These are phyloP conservation scores for Calyptomena viridis DNA, from an alignment of 2,113 vertebrate genomes.

Conservation along the genomic window DNA sequence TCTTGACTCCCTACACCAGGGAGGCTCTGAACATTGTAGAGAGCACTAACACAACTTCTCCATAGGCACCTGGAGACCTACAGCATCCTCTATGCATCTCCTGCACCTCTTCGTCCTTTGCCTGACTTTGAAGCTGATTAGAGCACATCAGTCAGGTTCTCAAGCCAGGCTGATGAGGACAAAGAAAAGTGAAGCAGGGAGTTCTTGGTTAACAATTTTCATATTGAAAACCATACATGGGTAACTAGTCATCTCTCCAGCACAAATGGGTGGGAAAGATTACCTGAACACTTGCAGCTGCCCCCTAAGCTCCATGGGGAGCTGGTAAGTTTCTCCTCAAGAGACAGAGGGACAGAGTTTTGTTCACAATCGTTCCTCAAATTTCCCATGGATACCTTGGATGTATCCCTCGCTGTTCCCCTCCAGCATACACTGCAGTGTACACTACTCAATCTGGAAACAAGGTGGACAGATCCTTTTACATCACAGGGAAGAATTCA, in stretches of 20 bases:
- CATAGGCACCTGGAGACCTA: not conserved
- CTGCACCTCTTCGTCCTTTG: not conserved
- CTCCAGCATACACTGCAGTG: not conserved
- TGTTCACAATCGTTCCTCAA: not conserved
- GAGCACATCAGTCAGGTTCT: not conserved
- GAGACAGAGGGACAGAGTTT: not conserved
- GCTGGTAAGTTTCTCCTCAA: not conserved
- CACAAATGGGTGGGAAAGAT: not conserved
- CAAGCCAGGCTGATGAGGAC: not conserved
- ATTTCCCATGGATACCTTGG: not conserved
- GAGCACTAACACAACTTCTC: not conserved
- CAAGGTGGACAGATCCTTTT: not conserved
- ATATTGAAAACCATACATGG: not conserved
- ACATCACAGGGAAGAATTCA: not conserved
- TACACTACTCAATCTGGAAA: not conserved
- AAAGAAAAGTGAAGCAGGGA: not conserved
- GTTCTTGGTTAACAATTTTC: not conserved
- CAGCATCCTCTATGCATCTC: not conserved
- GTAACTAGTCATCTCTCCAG: not conserved
- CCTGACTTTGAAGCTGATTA: not conserved
- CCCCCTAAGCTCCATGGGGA: not conserved
- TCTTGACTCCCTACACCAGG: not conserved
- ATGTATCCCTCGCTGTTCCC: not conserved
- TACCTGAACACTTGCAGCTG: not conserved
- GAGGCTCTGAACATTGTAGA: not conserved